These are phyloP conservation scores for Melangyna quadrimaculata DNA, from an alignment of 2,888 invertebrate genomes.

Conservation along the genomic window DNA sequence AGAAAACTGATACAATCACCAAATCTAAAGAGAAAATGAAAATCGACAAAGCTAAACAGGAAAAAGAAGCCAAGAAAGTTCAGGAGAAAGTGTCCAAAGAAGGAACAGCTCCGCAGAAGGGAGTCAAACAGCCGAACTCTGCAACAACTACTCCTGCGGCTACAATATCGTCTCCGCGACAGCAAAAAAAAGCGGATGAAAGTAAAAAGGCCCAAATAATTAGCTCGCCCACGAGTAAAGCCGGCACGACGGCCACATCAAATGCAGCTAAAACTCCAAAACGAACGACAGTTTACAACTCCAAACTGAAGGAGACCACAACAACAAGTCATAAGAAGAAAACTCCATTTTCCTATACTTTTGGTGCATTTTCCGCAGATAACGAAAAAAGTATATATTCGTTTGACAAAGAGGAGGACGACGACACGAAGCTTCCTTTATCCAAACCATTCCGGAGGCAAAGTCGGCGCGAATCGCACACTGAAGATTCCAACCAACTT, in stretches of 20 bases:
- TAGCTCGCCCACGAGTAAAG: conserved; percentile 64
- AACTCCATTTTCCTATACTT: conserved; percentile 70
- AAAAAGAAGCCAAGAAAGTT: conserved; percentile 67
- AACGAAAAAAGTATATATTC: conserved; percentile 88
- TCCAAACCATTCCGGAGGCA: conserved; percentile 82
- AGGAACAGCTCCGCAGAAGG: conserved; percentile 68
- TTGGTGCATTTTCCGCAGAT: conserved; percentile 84
- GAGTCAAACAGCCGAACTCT: conserved; percentile 75
- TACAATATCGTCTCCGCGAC: conserved; percentile 29
- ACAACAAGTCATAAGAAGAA: conserved; percentile 74
- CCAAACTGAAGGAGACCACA: conserved; percentile 82
- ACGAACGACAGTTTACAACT: conserved; percentile 82
- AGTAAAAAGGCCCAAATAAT: conserved; percentile 56
- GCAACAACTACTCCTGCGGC: conserved; percentile 63
- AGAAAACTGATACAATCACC: conserved; percentile 33
- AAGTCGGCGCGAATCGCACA: conserved; percentile 80
- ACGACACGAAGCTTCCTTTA: conserved; percentile 77
- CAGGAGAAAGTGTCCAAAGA: conserved; percentile 65
- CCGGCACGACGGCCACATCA: conserved; percentile 65
- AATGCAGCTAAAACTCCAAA: conserved; percentile 73
- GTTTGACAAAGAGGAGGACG: conserved; percentile 86
- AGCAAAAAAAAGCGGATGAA: conserved; percentile 68
- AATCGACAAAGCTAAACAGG: conserved; percentile 69
- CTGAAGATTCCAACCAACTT: conserved; percentile 73
- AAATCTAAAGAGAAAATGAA: conserved; percentile 62